Evolutionary conservation across 2,797 vertebrate genomes (phyloP), one percentile per base, ranked within the genome.

Genomic region (Otolemur crassicaudatus): DNA sequence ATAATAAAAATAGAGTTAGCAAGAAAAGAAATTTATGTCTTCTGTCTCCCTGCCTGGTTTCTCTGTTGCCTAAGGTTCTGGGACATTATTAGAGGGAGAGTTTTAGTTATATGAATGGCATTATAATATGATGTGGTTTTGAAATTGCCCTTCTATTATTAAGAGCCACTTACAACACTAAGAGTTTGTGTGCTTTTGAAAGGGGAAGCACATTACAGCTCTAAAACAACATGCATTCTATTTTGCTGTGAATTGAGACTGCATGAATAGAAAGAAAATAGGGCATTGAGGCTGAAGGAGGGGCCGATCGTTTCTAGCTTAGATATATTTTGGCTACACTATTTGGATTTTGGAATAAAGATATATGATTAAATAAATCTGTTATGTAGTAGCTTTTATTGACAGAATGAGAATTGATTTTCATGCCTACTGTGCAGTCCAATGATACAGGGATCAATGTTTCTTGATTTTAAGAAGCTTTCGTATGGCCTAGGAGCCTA

Each of bases 351-450:
- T 79, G 83, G 34, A 81, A 91, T 77, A 81, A 87, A 87, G 70
- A 87, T 69, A 56, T 46, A 84, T 56, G 53, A 84, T 91, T 85
- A 94, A 92, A 94, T 49, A 85, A 58, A 23, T 73, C 27, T 61
- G 40, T 20, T 60, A 25, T 49, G 17, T 20, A 67, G 70, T 13
- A 63, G n/a, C 31, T 89, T 87, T 94, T 94, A 94, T 29, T 76
- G 83, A 94, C 13, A 89, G 67, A 90, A 93, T 43, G 13, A 81
- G 61, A 80, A 91, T 65, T 87, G 67, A 97, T 95, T 95, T 95
- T 58, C 0, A 0, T 92, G 46, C 37, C 37, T 89, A 49, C 19
- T 29, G 12, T 72, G 60, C 16, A 56, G 60, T 92, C 63, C 93
- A 76, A 92, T 95, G 56, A 76, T 86, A 60, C 3, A 56, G 9